Evolutionary conservation across 2,113 vertebrate genomes (phyloP), one percentile per base, ranked within the genome.

Genomic region (Etia nguti): DNA sequence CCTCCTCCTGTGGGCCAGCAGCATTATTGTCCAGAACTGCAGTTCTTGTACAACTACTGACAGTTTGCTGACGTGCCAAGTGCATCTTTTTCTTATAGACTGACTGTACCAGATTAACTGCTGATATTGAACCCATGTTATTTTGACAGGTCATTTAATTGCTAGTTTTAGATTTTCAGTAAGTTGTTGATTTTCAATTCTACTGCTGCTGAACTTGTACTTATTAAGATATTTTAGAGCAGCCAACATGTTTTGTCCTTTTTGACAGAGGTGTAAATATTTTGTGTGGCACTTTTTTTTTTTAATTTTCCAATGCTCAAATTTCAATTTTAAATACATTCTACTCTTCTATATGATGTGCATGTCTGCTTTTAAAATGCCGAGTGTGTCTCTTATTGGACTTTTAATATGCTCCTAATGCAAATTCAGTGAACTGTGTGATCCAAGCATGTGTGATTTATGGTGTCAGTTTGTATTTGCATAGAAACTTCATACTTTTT

Each of bases 401-500:
- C 36, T 29, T 24, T 55, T 18, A 73, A 50, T 29, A 38, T 4
- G 38, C 50, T 20, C 26, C 50, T 43, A 83, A 43, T 31, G 20
- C n/a, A 36, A 29, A 22, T 18, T 13, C 52, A 31, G 79, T 55
- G 34, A 68, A 55, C 26, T 3, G 36, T 3, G 68, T 82, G 83
- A 90, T 80, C 18, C 83, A 12, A 50, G 73, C 54, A 1, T n/a
- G 62, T 9, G 80, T 93, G 93, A 94, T 94, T 93, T 93, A 93
- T 93, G 70, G 88, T 43, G 87, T 82, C 92, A 88, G 60, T 46
- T 62, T 81, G 24, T 20, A 86, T 95, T 92, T 95, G 86, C 90
- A 95, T 94, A 95, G 93, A 90, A 87, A 84, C 85, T 48, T 83
- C 82, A 84, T 86, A 90, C 80, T 77, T 29, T 46, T 54, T 18